Evolutionary conservation across 1,140 invertebrate species (phyloP), one percentile per base, ranked within the genome.

Genomic region (Branchinecta lynchi): DNA sequence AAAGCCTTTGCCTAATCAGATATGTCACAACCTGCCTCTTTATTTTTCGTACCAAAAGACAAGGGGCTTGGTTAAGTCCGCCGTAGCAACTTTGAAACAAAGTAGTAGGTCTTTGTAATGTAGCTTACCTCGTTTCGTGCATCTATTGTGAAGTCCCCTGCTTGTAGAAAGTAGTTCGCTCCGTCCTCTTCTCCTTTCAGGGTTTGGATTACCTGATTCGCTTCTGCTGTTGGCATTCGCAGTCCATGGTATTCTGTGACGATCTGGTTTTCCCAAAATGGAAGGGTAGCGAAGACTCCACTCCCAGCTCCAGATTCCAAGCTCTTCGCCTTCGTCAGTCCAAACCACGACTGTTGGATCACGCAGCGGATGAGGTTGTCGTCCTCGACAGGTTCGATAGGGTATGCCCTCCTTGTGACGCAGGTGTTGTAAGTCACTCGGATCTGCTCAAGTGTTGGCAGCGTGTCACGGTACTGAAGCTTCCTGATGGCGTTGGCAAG

Each of bases 181-280:
- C n/a, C 46, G n/a, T 51, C 46, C n/a, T 51, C 9, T 51, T 51
- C 46, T 51, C 46, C 46, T n/a, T 51, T 51, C 46, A 51, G 46
- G 9, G n/a, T n/a, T n/a, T 51, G 46, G 46, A 51, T 51, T 9
- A 51, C 9, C n/a, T 51, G 46, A 9, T 51, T 51, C n/a, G 46
- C 46, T n/a, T 51, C 46, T n/a, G n/a, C 46, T 9, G 9, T 51
- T 51, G 46, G 9, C 46, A 51, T 51, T n/a, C 46, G 46, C 46
- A 9, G 9, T n/a, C 46, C 46, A 51, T 51, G 46, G 46, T 51
- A 51, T 51, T 51, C 46, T 9, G n/a, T 51, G 46, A 51, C 46
- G 9, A 51, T n/a, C n/a, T 51, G 46, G n/a, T 51, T 51, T 51
- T 51, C n/a, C 46, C 9, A 9, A n/a, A 51, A 51, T 9, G 46